Evolutionary conservation across 2,113 vertebrate species (phyloP), one percentile per base, ranked within the genome.

Genomic region (Pomatorhinus ruficollis): DNA sequence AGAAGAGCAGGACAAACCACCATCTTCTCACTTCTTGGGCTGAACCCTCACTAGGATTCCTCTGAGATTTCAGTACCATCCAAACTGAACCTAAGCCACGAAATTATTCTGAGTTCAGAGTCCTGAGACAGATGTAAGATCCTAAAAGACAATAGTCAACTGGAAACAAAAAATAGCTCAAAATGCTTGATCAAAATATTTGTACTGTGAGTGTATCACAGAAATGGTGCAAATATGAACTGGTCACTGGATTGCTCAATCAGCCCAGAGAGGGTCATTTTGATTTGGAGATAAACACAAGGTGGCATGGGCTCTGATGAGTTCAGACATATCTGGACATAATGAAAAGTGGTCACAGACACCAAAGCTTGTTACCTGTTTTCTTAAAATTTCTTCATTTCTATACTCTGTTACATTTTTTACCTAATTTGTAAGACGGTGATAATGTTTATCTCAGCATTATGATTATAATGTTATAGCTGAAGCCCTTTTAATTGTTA

Each of bases 51-150:
- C 22, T 33, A 12, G 45, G 37, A 65, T 56, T 78, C 66, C 6
- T 45, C 13, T 33, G 21, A 82, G 15, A 45, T 75, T 87, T 87
- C 9, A 2, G 9, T 63, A n/a, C 23, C 8, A 40, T 8, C 18
- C 28, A 27, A 74, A 74, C 3, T 27, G 79, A 77, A 77, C 39
- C 24, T 59, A 31, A 76, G 27, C 21, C 27, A 30, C 57, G 18
- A 82, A 68, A 82, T 42, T 18, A 53, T 50, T 76, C 27, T 50
- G 37, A 45, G 16, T 56, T 27, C 27, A 40, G 28, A 64, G 33
- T 70, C 14, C 18, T 0, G 0, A 74, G 35, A 7, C 8, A 77
- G 45, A 72, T 3, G 1, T 12, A n/a, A 22, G 18, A 69, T 50
- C 3, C 6, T 33, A 37, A 45, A 3, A 47, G 22, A 45, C 12